These are phyloP conservation scores for Liposcelis brunnea DNA, from an alignment of 2,888 invertebrate genomes.

Conservation along the genomic window DNA sequence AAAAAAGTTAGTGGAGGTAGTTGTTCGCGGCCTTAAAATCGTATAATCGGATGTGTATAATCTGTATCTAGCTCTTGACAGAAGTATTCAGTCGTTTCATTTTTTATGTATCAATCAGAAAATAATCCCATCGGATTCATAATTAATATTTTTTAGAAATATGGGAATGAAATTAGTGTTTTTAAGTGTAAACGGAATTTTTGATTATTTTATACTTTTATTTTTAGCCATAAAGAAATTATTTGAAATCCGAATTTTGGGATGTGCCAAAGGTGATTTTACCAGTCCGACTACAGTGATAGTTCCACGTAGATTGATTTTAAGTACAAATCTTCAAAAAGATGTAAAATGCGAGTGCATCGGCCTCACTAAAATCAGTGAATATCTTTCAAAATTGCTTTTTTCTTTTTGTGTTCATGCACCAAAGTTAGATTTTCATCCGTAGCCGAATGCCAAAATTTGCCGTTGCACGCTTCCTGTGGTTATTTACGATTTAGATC, in stretches of 20 bases:
- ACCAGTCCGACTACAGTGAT: conserved; percentile 25
- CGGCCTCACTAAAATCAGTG: conserved; percentile 24
- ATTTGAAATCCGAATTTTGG: conserved; percentile 39
- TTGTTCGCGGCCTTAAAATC: no score
- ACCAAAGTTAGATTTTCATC: conserved; percentile 9
- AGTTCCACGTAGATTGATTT: conserved; percentile 22
- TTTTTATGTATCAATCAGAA: no score
- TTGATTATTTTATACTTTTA: conserved; percentile 2
- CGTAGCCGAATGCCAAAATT: conserved; percentile 31
- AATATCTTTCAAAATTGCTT: background rate
- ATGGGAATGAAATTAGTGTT: no score
- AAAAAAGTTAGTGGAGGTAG: no score
- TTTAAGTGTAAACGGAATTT: background rate
- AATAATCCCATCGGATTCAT: no score
- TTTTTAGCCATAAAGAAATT: conserved; percentile 36
- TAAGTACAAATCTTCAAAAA: conserved; percentile 22
- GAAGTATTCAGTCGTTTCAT: no score
- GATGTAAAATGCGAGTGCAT: conserved; percentile 28
- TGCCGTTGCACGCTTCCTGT: conserved; percentile 44
- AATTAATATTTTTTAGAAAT: no score
- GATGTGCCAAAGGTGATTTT: conserved; percentile 43
- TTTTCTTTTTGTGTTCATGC: no score
- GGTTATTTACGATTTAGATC: conserved; percentile 41
- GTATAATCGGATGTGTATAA: no score
- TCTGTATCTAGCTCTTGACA: no score